These are phyloP conservation scores for Columba livia DNA, from an alignment of 2,113 vertebrate genomes.

Conservation along the genomic window DNA sequence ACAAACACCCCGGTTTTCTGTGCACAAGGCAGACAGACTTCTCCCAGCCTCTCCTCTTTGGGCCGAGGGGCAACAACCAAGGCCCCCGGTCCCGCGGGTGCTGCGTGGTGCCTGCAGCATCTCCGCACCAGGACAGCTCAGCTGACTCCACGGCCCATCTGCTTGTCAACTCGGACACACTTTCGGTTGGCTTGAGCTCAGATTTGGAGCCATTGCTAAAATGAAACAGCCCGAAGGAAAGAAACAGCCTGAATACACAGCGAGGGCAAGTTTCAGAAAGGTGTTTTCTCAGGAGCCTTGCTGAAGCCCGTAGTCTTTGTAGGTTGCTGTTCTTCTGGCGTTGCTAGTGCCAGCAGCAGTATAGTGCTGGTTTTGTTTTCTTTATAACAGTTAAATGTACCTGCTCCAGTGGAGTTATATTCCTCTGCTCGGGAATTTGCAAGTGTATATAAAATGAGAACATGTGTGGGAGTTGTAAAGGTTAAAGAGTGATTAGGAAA, in stretches of 20 bases:
- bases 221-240: not conserved
- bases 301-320: fast-evolving
- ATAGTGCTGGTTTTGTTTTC: not conserved
- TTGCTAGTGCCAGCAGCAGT: not conserved
- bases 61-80: fast-evolving
- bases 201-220: not conserved
- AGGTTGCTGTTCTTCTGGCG: not conserved
- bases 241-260: not conserved
- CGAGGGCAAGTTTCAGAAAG: fast-evolving
- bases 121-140: fast-evolving
- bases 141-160: fast-evolving
- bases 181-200: not conserved
- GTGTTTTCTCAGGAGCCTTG: not conserved
- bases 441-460: fast-evolving
- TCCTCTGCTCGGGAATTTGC: not conserved
- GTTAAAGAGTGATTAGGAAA: not conserved
- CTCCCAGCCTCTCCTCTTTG: not conserved
- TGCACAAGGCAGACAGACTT: fast-evolving
- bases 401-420: not conserved
- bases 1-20: fast-evolving
- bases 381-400: fast-evolving
- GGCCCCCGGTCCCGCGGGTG: fast-evolving
- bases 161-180: not conserved
- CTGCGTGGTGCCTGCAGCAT: fast-evolving
- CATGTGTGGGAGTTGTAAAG: not conserved